Conservation (phyloP, 2,113 vertebrate genomes). For the Tragelaphus strepsiceros region DNA sequence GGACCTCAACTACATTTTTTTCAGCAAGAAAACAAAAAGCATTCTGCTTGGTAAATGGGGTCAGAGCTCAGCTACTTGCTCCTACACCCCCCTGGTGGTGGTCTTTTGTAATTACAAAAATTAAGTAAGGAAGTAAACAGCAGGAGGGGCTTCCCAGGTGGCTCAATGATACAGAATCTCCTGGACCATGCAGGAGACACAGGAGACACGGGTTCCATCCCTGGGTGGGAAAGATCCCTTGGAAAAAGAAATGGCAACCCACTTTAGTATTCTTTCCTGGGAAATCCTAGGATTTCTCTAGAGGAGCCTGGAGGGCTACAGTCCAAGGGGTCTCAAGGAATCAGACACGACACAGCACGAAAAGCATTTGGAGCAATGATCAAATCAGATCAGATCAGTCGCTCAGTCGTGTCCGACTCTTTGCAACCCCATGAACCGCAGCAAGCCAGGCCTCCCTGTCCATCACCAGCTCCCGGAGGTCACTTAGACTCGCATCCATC, state of each 20-base stretch:
- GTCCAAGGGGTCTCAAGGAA: not conserved
- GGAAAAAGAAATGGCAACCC: not conserved
- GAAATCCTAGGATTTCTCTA: not conserved
- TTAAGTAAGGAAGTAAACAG: not conserved
- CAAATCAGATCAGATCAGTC: too few species aligned
- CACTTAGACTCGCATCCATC: too few species aligned
- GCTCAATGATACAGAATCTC: not conserved
- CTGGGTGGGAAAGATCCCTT: not conserved
- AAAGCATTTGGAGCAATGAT: not conserved
- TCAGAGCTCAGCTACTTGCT: not conserved
- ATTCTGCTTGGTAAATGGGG: not conserved
- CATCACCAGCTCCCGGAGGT: too few species aligned
- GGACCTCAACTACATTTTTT: not conserved
- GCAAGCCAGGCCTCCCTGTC: too few species aligned
- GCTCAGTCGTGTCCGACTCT: too few species aligned
- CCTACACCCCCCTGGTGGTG: not conserved
- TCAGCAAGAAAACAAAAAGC: not conserved
- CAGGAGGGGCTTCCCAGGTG: not conserved
- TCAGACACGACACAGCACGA: not conserved
- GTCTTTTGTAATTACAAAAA: not conserved
- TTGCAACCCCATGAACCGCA: too few species aligned
- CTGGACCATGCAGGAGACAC: not conserved
- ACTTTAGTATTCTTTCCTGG: not conserved
- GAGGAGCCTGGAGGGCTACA: not conserved
- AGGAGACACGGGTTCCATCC: not conserved